Base-by-base conservation (phyloP, 2,888 invertebrate species). In the Eupithecia subumbrata region DNA sequence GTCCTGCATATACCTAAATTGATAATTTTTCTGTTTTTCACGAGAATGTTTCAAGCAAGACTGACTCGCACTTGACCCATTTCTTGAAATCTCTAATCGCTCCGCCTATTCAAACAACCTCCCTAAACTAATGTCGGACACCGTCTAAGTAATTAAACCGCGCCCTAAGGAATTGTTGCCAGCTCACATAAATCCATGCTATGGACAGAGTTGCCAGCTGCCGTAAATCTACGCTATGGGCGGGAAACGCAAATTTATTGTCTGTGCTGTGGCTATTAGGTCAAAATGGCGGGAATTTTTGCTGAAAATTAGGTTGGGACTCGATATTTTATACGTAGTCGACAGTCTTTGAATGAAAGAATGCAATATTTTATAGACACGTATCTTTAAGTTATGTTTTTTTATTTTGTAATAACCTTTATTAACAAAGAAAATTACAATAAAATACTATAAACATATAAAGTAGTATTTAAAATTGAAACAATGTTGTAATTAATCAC, bases 71-170 rank as follows among this genome's bases (percentile, higher is more conserved):
- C 56, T 56, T 22, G 11, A 56, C 60, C 60, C 5, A 60, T 25
- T 25, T 60, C 60, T 25, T 25, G 5, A 60, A 60, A 14, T 60
- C 48, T 70, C 48, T 68, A 16, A 30, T 71, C 76, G 76, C 76
- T 76, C 63, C 16, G 73, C 76, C 67, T 56, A 66, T 70, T 56
- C 72, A 56, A 66, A 67, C 11, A 18, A 25, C 1, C 16, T 56
- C 18, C 68, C 45, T 71, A n/a, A 64, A 34, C n/a, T 12, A 16
- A 37, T 34, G 45, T 70, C 69, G 30, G 60, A 30, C 67, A 67
- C n/a, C 43, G 52, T 69, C 70, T 77, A 74, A 75, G 74, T 77
- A 77, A 77, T 75, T 72, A 75, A 34, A 14, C 70, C 77, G 63
- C 77, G 25, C 77, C 77, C 74, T 60, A 68, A 75, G 70, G 72